Evolutionary conservation across 2,113 vertebrate genomes (phyloP), one percentile per base, ranked within the genome.

Genomic region (Coptodon rendalli): DNA sequence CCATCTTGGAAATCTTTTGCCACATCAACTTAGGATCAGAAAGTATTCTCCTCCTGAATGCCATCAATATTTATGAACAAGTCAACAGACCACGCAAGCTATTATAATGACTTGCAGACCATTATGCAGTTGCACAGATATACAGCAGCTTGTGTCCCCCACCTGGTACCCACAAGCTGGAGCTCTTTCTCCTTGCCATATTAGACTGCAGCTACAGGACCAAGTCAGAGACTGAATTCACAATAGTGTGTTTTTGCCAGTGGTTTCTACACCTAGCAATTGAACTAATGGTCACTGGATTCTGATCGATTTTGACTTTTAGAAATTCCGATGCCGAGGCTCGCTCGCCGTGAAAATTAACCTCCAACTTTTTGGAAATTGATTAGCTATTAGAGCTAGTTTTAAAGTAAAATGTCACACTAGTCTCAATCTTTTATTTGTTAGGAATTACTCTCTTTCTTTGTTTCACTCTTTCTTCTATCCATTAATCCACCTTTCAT

Each of bases 41-140:
- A 78, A 85, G 83, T 19, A 56, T 89, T n/a, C 66, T 83, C n/a
- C 48, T 38, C 76, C 82, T 87, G 36, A 45, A 36, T 45, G 13
- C 10, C 40, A 90, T 90, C 90, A 92, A 91, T 93, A 95, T 94
- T 91, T 80, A 93, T 93, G 81, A 89, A 82, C 27, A 31, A 80
- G 63, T 89, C 89, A 83, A 89, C 80, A 79, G 63, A 84, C 71
- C 45, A 80, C 57, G 53, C 34, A 63, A 89, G 80, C 76, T 78
- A 86, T 90, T 90, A 82, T 86, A 81, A 91, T 89, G 38, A 19
- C 34, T n/a, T 88, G 85, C 50, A 56, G 73, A 78, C 66, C 56
- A 87, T 89, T 84, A 81, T 66, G 52, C 38, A 27, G 82, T 66
- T 71, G 22, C 82, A 84, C 73, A 36, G 54, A 83, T 73, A 50